phyloP scores from a whole-genome alignment of 1,140 invertebrate genomes.

The Ceratoteleas bidentatus region DNA sequence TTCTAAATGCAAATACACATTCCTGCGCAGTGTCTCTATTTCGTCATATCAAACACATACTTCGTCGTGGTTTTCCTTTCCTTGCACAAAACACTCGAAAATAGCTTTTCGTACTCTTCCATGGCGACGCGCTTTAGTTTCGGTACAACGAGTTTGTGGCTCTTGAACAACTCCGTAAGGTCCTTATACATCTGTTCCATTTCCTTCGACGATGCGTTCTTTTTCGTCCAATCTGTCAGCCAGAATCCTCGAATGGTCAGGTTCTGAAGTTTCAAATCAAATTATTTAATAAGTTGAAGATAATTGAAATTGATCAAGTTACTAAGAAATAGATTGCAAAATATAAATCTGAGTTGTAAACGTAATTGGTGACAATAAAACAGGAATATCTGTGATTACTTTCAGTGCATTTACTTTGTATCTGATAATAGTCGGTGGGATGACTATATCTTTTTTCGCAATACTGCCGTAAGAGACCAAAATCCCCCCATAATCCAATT shows the following conservation, averaged over 20 bases:
- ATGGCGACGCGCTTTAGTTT: constrained; percentile 88
- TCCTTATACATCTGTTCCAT: constrained; percentile 89
- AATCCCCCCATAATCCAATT: constrained; percentile 86
- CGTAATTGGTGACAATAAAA: too few relatives aligned
- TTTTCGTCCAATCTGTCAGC: constrained; percentile 94
- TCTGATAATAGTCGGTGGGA: constrained; percentile 92
- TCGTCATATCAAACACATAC: constrained; percentile 86
- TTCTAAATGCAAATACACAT: too few relatives aligned
- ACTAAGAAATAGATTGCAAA: too few relatives aligned
- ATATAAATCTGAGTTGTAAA: too few relatives aligned
- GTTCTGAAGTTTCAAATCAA: constrained; percentile 79
- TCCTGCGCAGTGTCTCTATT: too few relatives aligned
- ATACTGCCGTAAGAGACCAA: constrained; percentile 99
- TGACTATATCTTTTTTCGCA: constrained; percentile 93
- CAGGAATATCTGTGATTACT: too few relatives aligned
- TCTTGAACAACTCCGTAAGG: constrained; percentile 86
- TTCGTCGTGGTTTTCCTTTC: constrained; percentile 89
- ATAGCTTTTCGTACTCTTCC: constrained; percentile 87
- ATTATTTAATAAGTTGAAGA: too few relatives aligned
- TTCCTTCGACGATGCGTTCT: constrained; percentile 80
- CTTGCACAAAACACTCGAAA: constrained; percentile 85
- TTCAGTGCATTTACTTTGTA: constrained; percentile 92
- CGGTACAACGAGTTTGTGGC: constrained; percentile 88
- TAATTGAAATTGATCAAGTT: too few relatives aligned
- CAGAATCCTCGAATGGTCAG: constrained; percentile 93